Evolutionary conservation across 2,113 vertebrate genomes (phyloP), one percentile per base, ranked within the genome.

Genomic region (Sciurus niger): DNA sequence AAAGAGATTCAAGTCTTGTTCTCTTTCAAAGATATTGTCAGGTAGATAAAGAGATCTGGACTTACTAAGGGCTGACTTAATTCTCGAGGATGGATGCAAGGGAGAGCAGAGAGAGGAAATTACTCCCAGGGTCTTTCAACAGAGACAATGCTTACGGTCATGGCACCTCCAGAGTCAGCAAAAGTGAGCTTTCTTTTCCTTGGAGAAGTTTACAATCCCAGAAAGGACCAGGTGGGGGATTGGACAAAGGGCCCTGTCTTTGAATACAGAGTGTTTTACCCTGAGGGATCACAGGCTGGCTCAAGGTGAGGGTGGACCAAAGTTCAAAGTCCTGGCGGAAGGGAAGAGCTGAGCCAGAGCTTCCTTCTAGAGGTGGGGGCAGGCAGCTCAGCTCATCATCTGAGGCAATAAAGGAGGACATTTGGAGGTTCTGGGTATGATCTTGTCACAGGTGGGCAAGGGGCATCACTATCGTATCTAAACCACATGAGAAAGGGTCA

Each of bases 241-340:
- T 5, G 13, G 22, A 12, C 4, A 11, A 32, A 86, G 28, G 14
- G 28, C 2, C 34, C 40, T 10, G 22, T 16, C 32, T 53, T 1
- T 2, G n/a, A 34, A 40, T 5, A 5, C 16, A 65, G 32, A 46
- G 25, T 1, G 0, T 5, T 46, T 40, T 14, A 37, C 32, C 18
- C 24, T 2, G 3, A 43, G 4, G 20, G 14, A 4, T 7, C 14
- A 4, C 37, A 55, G 14, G 1, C 7, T 0, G 28, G 30, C 12
- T 53, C 22, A 0, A 3, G 46, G 24, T 13, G 22, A 32, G 1
- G n/a, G 30, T 1, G 0, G 12, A 14, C 16, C 73, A 1, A 3
- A 43, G 63, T 11, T 72, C 40, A 2, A 43, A 63, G 40, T 2
- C 73, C 24, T 4, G 14, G 43, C 1, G 20, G 20, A n/a, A 67